Evolutionary conservation across 2,888 invertebrate genomes (phyloP).

Genomic region (Hypena proboscidalis): DNA sequence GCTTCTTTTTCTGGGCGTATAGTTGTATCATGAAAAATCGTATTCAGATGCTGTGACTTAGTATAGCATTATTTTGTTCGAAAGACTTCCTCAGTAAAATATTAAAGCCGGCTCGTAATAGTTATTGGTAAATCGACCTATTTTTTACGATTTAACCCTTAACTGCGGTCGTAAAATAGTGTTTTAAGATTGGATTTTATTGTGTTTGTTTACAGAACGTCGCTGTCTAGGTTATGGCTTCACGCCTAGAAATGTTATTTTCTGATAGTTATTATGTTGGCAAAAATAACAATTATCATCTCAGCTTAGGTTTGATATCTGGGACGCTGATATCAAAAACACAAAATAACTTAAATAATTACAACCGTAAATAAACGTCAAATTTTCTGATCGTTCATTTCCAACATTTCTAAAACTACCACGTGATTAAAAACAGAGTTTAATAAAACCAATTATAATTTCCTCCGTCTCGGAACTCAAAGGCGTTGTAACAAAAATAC

Average conservation of each 20-base stretch:
- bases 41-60: too few relatives aligned
- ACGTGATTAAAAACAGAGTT: background rate
- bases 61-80: too few relatives aligned
- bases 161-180: constrained; percentile 45
- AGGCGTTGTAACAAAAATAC: constrained; percentile 11
- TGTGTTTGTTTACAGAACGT: constrained; percentile 29
- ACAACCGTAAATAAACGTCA: too few relatives aligned
- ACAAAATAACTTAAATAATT: too few relatives aligned
- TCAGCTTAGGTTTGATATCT: too few relatives aligned
- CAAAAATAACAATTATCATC: too few relatives aligned
- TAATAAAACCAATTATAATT: constrained; percentile 5
- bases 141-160: constrained; percentile 49
- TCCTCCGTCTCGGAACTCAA: constrained; percentile 4
- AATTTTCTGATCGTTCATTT: too few relatives aligned
- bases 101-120: constrained; percentile 29
- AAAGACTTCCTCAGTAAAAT: constrained; percentile 13
- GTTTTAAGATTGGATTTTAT: constrained; percentile 40
- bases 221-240: constrained; percentile 4
- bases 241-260: background rate
- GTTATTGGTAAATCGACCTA: constrained; percentile 34
- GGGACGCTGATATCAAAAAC: too few relatives aligned
- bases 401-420: background rate
- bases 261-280: background rate
- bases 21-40: too few relatives aligned
- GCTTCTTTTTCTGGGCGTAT: too few relatives aligned